Base-by-base conservation (phyloP, 2,797 vertebrate species). In the Sandelia bainsii region DNA sequence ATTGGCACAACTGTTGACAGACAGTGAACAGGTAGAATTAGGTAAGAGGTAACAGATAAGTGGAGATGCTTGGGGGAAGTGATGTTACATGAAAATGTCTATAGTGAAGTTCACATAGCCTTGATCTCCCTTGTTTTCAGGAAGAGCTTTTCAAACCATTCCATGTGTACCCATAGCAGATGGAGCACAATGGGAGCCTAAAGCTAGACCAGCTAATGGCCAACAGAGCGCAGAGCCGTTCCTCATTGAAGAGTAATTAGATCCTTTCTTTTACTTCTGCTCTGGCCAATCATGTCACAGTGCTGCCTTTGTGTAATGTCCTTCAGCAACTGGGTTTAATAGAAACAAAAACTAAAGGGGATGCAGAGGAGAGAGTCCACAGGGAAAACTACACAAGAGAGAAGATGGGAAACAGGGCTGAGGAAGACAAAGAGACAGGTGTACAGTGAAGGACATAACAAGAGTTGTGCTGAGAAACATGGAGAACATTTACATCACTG, bases 191-290 rank as follows among this genome's bases (percentile, higher is more conserved):
- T 86, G 69, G 59, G 61, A 77, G 80, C 75, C 52, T 57, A 78
- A 80, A 83, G 81, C 62, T 2, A 63, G 65, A 56, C 54, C 63
- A 56, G 62, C 45, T 72, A 77, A 77, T 80, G 84, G 82, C 80
- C 86, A 88, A 80, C 77, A 84, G 88, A 83, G 83, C 81, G 75
- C 66, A 81, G 83, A 73, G 57, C 78, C 86, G 86, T 86, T 84
- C 81, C 74, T 90, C 74, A 81, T 61, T 79, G 86, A 81, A 71
- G 71, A 88, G 89, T 89, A 92, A 93, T 88, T 81, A 87, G 90
- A 93, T 91, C 88, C 82, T 83, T 88, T 85, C 82, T 83, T 73
- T 80, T 87, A 75, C 79, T 75, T 57, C 73, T 75, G 71, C 65
- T 80, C 82, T 53, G 74, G 61, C 82, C 77, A 80, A 87, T 89